Evolutionary conservation across 2,113 vertebrate genomes (phyloP), one percentile per base, ranked within the genome.

Genomic region (Osmerus mordax): DNA sequence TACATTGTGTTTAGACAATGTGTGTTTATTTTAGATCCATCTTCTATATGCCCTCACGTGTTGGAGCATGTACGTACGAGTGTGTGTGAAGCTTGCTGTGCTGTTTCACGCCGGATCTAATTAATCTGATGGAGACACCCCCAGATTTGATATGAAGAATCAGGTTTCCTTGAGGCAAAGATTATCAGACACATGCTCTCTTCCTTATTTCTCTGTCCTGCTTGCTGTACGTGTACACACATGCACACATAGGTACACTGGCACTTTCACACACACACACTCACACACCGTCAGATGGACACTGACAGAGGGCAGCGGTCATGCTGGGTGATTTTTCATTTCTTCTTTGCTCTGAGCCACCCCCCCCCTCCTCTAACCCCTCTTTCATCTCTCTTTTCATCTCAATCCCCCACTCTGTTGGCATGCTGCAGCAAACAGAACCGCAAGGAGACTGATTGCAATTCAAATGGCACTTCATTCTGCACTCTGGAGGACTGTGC

Each of bases 291-390:
- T 88, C 82, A 81, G 83, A 78, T 78, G 80, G 81, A 78, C 77
- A 69, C 36, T 63, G 74, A 79, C 83, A 82, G 81, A 84, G 78
- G 75, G 79, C 83, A 81, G 72, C 81, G 83, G 83, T 84, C 82
- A 83, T 79, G 85, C 80, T 84, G 85, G 72, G 75, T 84, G 85
- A 71, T 77, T 83, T 84, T 78, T 85, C 76, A 81, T 85, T 81
- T 79, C 72, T 76, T 80, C 74, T 78, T 74, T 65, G 71, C 74
- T 83, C 68, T 61, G 75, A 80, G 74, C 74, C 70, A 69, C 69
- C 25, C 78, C 71, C 74, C 61, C 54, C 19, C 21, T 21, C 2
- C 19, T 2, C 18, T 16, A 9, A 18, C 16, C 25, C 78, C 71
- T 76, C 61, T 41, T 62, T 21, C 56, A 29, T 32, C 65, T 23